A percentile compares a stretch with the other conserved stretches of the same genome.
Conservation (phyloP, 2,797 vertebrate genomes). For the Cichlasoma orientale region DNA sequence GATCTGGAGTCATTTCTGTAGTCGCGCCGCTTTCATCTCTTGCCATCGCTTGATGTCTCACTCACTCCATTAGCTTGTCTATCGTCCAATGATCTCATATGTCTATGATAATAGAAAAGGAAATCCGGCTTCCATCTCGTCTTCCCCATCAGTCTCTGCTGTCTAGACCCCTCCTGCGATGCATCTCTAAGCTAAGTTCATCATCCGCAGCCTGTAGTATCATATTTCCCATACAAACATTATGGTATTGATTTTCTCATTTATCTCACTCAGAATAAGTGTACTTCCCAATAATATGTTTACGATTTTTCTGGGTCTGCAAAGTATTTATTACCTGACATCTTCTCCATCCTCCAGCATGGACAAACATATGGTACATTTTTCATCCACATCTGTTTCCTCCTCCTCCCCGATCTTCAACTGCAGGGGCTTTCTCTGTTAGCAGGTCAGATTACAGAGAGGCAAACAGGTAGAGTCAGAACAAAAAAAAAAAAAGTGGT, state of each 20-base stretch:
- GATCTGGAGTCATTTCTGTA: background rate
- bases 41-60: background rate
- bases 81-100: background rate
- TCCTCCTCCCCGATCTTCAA: constrained; percentile 90
- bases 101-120: background rate
- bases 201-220: background rate
- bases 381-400: constrained; percentile 95
- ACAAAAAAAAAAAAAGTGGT: background rate
- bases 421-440: constrained; percentile 92
- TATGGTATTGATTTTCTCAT: background rate
- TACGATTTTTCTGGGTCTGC: background rate
- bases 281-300: background rate
- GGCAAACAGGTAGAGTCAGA: constrained; percentile 13
- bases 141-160: background rate
- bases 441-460: constrained; percentile 31
- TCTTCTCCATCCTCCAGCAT: constrained; percentile 98
- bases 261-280: background rate
- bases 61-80: background rate
- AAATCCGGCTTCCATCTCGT: background rate
- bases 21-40: background rate
- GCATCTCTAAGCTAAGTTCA: background rate
- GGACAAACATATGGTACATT: constrained; percentile 98
- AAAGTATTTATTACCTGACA: constrained; percentile 85
- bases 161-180: background rate
- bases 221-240: background rate